These are phyloP conservation scores for Pseudoatta argentina DNA, from an alignment of 1,140 invertebrate species.

Conservation along the genomic window DNA sequence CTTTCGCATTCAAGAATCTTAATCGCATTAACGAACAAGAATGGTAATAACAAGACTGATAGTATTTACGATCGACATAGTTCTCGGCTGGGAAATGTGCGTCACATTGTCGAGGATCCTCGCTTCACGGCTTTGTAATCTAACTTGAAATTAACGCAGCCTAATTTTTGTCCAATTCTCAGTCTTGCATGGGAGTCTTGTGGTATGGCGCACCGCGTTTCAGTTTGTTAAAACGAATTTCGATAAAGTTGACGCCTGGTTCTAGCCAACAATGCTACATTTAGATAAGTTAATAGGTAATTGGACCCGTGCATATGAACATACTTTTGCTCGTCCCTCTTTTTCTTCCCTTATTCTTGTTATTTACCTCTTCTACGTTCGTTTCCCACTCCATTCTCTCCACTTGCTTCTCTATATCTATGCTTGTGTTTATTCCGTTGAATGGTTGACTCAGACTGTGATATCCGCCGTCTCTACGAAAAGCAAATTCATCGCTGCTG, in stretches of 20 bases:
- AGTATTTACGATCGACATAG: conserved; percentile 40
- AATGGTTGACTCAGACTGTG: conserved; percentile 59
- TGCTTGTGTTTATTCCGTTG: conserved; percentile 58
- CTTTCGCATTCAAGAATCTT: conserved; percentile 20
- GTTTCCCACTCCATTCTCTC: background rate
- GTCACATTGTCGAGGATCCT: conserved; percentile 8
- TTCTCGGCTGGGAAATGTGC: conserved; percentile 34
- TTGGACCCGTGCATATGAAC: background rate
- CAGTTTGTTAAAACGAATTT: conserved; percentile 81
- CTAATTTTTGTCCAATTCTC: conserved; percentile 81
- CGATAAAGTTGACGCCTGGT: conserved; percentile 79
- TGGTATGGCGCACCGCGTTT: conserved; percentile 54
- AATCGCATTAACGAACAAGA: conserved; percentile 46
- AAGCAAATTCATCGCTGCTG: conserved; percentile 73
- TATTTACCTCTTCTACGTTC: background rate
- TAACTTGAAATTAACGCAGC: conserved; percentile 78
- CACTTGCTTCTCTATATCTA: background rate
- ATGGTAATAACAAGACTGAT: conserved; percentile 37
- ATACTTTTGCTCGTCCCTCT: background rate
- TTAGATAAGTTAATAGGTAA: conserved; percentile 77
- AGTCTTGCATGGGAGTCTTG: conserved; percentile 64
- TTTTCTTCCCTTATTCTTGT: background rate
- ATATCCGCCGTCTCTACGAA: conserved; percentile 63
- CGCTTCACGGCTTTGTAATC: conserved; percentile 71
- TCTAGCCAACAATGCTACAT: conserved; percentile 60